Evolutionary conservation across 2,888 invertebrate species (phyloP), one percentile per base, ranked within the genome.

Genomic region (Tenthredo livida): DNA sequence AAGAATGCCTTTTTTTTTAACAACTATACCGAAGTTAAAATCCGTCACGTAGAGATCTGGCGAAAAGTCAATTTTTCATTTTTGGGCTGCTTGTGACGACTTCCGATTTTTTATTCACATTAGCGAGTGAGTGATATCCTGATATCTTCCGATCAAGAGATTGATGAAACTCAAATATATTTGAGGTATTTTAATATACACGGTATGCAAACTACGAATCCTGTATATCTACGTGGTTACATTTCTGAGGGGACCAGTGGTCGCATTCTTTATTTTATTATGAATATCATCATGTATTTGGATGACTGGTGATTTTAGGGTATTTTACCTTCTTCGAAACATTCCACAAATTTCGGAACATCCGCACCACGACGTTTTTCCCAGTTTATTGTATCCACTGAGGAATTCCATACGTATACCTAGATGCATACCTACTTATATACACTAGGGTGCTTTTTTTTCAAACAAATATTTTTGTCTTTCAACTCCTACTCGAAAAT

Each of bases 221-320:
- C n/a, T 58, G 10, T 25, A 58, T 21, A 21, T n/a, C 21, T 58
- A 17, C 70, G 4, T 5, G 70, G 70, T 33, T 37, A 33, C 15
- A 33, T 70, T 17, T 37, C 15, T 33, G 17, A 37, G 29, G 37
- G 6, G 12, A 37, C 70, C 15, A 33, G 70, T 33, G 37, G 37
- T 17, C 70, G 33, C 70, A 70, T 70, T 70, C 70, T 33, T n/a
- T 6, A 70, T 7, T n/a, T 70, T 1, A 12, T 33, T 37, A 37
- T 33, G 37, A 70, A 70, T 70, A 37, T 70, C 33, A 33, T 70
- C 70, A 15, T 12, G 61, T 70, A 70, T 70, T 37, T 40, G 73
- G 21, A 43, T 40, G 73, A 73, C 47, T 47, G 21, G 21, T 47
- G 73, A 73, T 73, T 25, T 73, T 21, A 73, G 21, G 50, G 25